phyloP scores from a whole-genome alignment of 2,113 vertebrate genomes.

The Synchiropus splendidus region DNA sequence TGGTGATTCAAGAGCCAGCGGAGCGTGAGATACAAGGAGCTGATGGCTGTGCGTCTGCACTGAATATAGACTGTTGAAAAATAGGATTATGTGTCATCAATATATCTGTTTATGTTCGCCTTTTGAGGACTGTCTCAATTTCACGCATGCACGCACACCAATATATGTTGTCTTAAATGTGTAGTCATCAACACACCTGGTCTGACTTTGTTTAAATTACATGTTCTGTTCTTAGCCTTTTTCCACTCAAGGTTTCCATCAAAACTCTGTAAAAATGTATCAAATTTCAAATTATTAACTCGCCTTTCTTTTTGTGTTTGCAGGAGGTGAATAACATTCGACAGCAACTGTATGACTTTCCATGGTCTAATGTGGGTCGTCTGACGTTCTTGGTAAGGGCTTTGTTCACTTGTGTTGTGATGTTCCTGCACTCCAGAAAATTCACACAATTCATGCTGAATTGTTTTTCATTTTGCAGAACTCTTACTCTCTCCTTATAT shows the following conservation, averaged over 20 bases:
- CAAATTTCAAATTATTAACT: neutral
- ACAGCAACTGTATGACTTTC: slow-evolving; percentile 80
- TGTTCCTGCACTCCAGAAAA: too few relatives aligned
- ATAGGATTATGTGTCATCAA: too few relatives aligned
- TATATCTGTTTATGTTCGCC: too few relatives aligned
- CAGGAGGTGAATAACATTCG: slow-evolving; percentile 73
- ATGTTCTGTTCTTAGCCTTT: neutral
- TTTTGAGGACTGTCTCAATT: too few relatives aligned
- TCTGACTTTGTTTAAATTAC: neutral
- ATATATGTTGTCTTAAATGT: neutral
- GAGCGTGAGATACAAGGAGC: slow-evolving; percentile 50
- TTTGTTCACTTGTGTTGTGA: slow-evolving; percentile 7
- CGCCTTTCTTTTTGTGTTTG: slow-evolving; percentile 19
- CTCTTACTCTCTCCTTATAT: too few relatives aligned
- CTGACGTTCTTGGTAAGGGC: slow-evolving; percentile 79
- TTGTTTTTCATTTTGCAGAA: too few relatives aligned
- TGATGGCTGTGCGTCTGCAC: slow-evolving; percentile 6
- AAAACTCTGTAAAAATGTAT: neutral
- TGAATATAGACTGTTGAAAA: too few relatives aligned
- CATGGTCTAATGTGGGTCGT: slow-evolving; percentile 78
- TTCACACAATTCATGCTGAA: too few relatives aligned
- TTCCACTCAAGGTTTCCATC: neutral
- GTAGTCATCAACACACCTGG: neutral
- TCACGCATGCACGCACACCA: neutral
- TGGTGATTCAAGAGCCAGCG: slow-evolving; percentile 49